These are phyloP conservation scores for Scolopax bukidnonensis DNA, from an alignment of 2,797 vertebrate genomes.

Conservation along the genomic window DNA sequence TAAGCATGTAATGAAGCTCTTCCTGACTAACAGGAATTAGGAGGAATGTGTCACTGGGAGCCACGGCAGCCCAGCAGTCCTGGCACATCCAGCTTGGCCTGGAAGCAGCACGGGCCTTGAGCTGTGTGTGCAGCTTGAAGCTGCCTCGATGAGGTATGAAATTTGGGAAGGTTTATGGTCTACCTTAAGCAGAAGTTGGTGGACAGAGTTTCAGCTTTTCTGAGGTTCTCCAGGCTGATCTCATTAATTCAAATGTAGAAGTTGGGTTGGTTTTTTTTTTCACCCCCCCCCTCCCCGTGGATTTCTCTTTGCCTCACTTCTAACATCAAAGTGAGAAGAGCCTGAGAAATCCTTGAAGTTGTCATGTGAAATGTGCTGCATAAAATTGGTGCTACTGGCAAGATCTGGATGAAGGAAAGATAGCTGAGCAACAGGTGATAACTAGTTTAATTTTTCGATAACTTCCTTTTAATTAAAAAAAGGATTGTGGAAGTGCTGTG, in stretches of 20 bases:
- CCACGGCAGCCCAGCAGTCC: not conserved
- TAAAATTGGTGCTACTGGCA: not conserved
- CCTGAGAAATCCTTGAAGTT: slow-evolving; percentile 8
- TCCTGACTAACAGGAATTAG: not conserved
- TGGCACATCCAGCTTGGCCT: not conserved
- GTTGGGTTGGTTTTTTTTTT: not conserved
- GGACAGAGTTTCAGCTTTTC: not conserved
- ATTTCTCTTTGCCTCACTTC: not conserved
- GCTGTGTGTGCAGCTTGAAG: not conserved
- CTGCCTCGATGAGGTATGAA: not conserved
- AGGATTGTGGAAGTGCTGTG: not conserved
- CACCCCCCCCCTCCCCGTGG: not conserved
- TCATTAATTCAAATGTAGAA: not conserved
- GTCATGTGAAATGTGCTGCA: not conserved
- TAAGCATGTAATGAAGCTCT: slow-evolving; percentile 8
- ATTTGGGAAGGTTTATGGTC: not conserved
- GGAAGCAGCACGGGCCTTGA: not conserved
- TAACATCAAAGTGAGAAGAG: slow-evolving; percentile 19
- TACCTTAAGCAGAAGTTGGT: not conserved
- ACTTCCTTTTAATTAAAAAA: not conserved
- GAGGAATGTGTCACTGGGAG: not conserved
- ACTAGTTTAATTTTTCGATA: not conserved
- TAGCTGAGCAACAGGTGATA: not conserved
- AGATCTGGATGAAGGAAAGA: not conserved
- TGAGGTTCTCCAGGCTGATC: not conserved